A percentile compares a stretch with the other conserved stretches of the same genome.
These are phyloP conservation scores for human DNA, from an alignment of 2,113 vertebrate species.

Conservation along the genomic window GRCh38 chr9:22010501-22011000, in stretches of 20 bases:
- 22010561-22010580: not conserved
- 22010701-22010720: not conserved
- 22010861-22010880: not conserved
- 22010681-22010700: not conserved
- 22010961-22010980: not conserved
- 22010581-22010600: not conserved
- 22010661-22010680: not conserved
- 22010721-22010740: not conserved
- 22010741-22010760: slow-evolving; percentile 3
- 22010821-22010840: not conserved
- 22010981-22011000: not conserved
- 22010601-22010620: not conserved
- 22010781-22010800: not conserved
- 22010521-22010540: not conserved
- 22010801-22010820: not conserved
- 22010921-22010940: not conserved
- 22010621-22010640: not conserved
- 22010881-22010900: not conserved
- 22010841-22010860: not conserved
- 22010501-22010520: not conserved
- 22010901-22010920: not conserved
- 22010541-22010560: not conserved
- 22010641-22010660: not conserved
- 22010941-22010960: not conserved
- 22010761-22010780: not conserved